Conservation (phyloP, 2,113 vertebrate genomes). For the Chrysochloris asiatica region DNA sequence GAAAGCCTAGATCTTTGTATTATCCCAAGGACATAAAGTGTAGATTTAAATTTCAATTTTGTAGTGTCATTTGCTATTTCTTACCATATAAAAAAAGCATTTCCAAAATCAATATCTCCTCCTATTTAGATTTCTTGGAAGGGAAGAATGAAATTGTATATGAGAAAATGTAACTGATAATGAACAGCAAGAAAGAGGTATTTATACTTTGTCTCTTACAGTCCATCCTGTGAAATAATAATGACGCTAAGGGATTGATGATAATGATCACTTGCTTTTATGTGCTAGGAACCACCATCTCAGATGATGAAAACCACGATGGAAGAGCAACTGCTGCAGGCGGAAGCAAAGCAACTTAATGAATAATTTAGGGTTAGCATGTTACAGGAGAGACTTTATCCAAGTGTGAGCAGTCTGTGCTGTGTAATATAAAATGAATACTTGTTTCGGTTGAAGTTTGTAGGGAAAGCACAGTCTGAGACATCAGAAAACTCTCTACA, state of each 20-base stretch:
- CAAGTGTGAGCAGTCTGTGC: neutral
- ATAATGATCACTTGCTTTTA: constrained; percentile 38
- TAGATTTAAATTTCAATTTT: constrained; percentile 19
- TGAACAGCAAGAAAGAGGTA: constrained; percentile 44
- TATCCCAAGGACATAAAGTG: constrained; percentile 45
- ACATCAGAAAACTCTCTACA: neutral
- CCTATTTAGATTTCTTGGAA: constrained; percentile 64
- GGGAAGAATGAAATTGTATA: constrained; percentile 58
- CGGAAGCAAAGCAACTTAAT: neutral
- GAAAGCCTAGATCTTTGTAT: constrained; percentile 32
- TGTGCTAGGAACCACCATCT: constrained; percentile 21
- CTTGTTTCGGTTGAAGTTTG: neutral
- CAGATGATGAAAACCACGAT: constrained; percentile 33
- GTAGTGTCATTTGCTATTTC: constrained; percentile 32
- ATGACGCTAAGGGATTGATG: constrained; percentile 27
- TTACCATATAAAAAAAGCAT: constrained; percentile 24
- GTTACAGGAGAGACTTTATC: neutral
- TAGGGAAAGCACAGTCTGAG: neutral
- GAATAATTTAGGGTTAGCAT: constrained; percentile 29
- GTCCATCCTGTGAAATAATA: constrained; percentile 66
- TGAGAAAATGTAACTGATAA: constrained; percentile 54
- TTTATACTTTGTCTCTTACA: constrained; percentile 50
- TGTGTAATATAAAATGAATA: neutral
- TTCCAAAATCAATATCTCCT: constrained; percentile 56
- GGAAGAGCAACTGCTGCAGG: neutral